Evolutionary conservation across 1,140 invertebrate species (phyloP), one percentile per base, ranked within the genome.

Genomic region (Drosophila ambigua): DNA sequence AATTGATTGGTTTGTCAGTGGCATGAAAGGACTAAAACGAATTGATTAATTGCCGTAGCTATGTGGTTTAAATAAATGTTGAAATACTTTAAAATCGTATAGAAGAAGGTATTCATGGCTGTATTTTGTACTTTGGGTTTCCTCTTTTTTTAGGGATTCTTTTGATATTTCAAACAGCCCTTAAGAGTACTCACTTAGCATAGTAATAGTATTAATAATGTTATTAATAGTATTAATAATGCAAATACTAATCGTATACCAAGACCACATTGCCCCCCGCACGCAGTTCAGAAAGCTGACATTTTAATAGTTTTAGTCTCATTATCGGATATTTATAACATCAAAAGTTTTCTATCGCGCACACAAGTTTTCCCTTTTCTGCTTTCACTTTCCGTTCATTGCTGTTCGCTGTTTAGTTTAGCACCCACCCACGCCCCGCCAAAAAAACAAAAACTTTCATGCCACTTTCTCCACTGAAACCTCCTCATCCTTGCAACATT

Each of bases 11-110:
- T 4, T 24, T 16, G 48, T 11, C 16, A 31, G 44, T 15, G 20
- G 49, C 7, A 15, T 8, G 15, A 15, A 16, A 49, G 23, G 23
- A 64, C 26, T 68, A n/a, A 16, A 67, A 48, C 7, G 28, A 31
- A 68, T 68, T 49, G 65, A 69, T 69, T 69, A 49, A 64, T 45
- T 31, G 39, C 53, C 43, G 9, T 15, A 41, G n/a, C 58, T 4
- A 35, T 24, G 11, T 23, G 15, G 15, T 13, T 15, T 23, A 23
- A 23, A 23, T 61, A 16, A 31, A 16, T 0, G 2, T 20, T 1
- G 24, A n/a, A 28, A 5, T 4, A 8, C 24, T 35, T 35, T 35
- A 13, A 39, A 13, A 4, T 39, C 4, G 3, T 11, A 9, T 1
- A 11, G 8, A 4, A 35, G 8, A 31, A 3, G 0, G 8, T 0